Evolutionary conservation across 2,113 vertebrate species (phyloP).

Genomic region (Cyphomyrus plagiostoma): DNA sequence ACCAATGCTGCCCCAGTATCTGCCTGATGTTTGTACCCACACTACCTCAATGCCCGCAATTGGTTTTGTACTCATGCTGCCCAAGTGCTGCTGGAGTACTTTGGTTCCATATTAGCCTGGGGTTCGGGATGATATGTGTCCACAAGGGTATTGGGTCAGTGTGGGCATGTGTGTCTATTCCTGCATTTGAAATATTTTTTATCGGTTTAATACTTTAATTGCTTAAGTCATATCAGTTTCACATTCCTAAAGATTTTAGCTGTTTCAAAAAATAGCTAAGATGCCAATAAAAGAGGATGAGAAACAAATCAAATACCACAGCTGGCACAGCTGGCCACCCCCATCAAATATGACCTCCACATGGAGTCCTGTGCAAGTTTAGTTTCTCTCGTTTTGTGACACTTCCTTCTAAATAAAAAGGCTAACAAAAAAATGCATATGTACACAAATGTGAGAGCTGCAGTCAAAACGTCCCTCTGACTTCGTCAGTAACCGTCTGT

Average conservation of each 20-base stretch:
- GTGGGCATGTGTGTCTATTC: not conserved
- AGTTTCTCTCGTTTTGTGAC: not conserved
- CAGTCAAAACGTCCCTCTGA: not conserved
- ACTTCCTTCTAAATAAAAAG: not conserved
- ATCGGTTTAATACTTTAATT: not conserved
- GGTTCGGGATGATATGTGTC: not conserved
- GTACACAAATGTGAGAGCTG: not conserved
- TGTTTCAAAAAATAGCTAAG: not conserved
- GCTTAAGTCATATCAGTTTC: not conserved
- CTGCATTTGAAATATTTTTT: not conserved
- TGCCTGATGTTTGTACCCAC: not conserved
- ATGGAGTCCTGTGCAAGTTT: not conserved
- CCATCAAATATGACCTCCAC: not conserved
- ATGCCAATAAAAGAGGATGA: not conserved
- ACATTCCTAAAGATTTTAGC: not conserved
- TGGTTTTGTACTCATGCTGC: no score
- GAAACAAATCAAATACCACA: not conserved
- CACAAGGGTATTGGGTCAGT: not conserved
- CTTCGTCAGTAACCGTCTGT: no score
- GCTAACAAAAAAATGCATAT: not conserved
- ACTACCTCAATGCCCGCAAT: not conserved
- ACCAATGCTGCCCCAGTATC: not conserved
- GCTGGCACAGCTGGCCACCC: constrained; percentile 20
- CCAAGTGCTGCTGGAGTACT: not conserved
- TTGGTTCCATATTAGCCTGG: not conserved